Base-by-base conservation (phyloP, 2,888 invertebrate genomes). In the Diploptera punctata region DNA sequence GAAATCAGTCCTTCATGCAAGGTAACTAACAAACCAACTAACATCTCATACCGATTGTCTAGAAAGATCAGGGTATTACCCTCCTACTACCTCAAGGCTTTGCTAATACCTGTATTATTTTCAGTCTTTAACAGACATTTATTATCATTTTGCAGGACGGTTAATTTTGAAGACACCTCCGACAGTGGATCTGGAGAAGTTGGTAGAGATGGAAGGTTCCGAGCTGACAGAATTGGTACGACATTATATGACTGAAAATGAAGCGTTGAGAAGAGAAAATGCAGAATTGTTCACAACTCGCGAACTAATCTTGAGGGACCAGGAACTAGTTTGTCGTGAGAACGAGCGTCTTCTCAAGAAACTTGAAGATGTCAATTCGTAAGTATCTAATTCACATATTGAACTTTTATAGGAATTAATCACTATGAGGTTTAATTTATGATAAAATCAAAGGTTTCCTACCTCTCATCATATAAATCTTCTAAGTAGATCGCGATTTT, bases 311-410 rank as follows among this genome's bases (percentile, higher is more conserved):
- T 87, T 95, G 76, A 84, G 95, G 13, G 97, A 98, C 81, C 97
- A 97, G 81, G 97, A 97, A 82, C 82, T 94, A 44, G 91, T 97
- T 31, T 95, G 94, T 79, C 85, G 94, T 70, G 97, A 98, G 83
- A 98, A 98, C 79, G 97, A 98, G 81, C 85, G 94, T 68, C 85
- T 98, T 73, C 83, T 94, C 69, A 93, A 92, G 82, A 95, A 95
- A 83, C 83, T 97, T 69, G 96, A 97, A 82, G 94, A 94, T 83
- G 93, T 94, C 72, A 94, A 93, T 83, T 89, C 90, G 94, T 94
- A 85, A 90, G 91, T 89, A 33, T n/a, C 33, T 7, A 33, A 33
- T 33, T 33, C 33, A n/a, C n/a, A n/a, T n/a, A n/a, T n/a, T n/a
- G n/a, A n/a, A n/a, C n/a, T n/a, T n/a, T n/a, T n/a, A n/a, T n/a